phyloP scores from a whole-genome alignment of 2,113 vertebrate genomes.

The Channa maculata region DNA sequence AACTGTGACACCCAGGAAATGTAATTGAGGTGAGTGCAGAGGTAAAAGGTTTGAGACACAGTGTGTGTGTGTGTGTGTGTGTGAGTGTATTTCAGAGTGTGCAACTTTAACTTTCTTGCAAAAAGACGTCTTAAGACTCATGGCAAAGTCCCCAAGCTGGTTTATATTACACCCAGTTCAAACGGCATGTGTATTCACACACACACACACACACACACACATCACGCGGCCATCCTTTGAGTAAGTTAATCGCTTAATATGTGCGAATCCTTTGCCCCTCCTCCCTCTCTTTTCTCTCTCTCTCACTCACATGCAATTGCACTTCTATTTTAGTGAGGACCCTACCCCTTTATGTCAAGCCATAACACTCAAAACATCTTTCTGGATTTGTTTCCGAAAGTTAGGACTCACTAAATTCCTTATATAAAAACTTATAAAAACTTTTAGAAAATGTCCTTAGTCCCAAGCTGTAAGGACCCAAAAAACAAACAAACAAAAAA shows the following conservation, averaged over 20 bases:
- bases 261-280: constrained; percentile 22
- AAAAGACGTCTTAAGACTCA: constrained; percentile 55
- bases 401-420: not conserved
- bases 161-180: constrained; percentile 72
- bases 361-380: not conserved
- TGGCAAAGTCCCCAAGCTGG: constrained; percentile 56
- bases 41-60: no score
- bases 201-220: constrained; percentile 37
- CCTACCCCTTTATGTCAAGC: not conserved
- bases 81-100: constrained; percentile 29
- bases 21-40: constrained; percentile 23
- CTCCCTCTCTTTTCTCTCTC: not conserved
- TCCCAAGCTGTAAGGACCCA: not conserved
- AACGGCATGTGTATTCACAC: constrained; percentile 55
- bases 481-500: not conserved
- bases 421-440: no score
- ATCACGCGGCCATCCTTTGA: constrained; percentile 63
- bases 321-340: not conserved
- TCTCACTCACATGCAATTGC: not conserved
- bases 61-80: no score
- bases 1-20: constrained; percentile 1
- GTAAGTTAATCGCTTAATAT: constrained; percentile 72
- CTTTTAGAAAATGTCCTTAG: not conserved
- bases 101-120: constrained; percentile 19
- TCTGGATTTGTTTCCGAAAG: not conserved